phyloP scores from a whole-genome alignment of 2,888 invertebrate genomes.

The Choreutis nemorana region DNA sequence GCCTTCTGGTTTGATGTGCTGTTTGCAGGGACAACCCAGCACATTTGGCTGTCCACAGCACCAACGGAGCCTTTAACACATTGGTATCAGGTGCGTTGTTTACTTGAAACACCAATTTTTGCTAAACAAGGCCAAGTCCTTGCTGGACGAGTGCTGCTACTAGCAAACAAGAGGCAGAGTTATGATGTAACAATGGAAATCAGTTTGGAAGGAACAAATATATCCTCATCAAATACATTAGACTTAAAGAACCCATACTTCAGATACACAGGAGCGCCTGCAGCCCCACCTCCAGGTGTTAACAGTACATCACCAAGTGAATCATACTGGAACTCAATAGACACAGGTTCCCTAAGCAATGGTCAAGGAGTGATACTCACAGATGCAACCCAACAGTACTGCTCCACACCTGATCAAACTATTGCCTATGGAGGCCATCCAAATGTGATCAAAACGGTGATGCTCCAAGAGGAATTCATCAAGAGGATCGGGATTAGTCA shows the following conservation, averaged over 20 bases:
- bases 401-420: slow-evolving; percentile 43
- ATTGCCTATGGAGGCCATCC: slow-evolving; percentile 48
- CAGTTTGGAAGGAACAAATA: slow-evolving; percentile 86
- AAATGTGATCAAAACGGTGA: slow-evolving; percentile 59
- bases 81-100: slow-evolving; percentile 98
- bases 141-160: slow-evolving; percentile 84
- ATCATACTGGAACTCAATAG: slow-evolving; percentile 87
- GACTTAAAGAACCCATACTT: slow-evolving; percentile 99
- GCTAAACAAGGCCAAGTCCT: slow-evolving; percentile 93
- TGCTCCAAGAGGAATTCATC: slow-evolving; percentile 62
- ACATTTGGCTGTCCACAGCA: slow-evolving; percentile 96
- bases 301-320: slow-evolving; percentile 93
- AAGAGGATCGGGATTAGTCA: slow-evolving; percentile 63
- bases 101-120: slow-evolving; percentile 92
- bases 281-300: slow-evolving; percentile 91
- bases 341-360: slow-evolving; percentile 67
- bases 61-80: slow-evolving; percentile 98
- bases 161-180: slow-evolving; percentile 96
- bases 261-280: slow-evolving; percentile 93
- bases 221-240: slow-evolving; percentile 88
- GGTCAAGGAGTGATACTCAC: slow-evolving; percentile 52
- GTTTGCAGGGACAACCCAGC: slow-evolving; percentile 88
- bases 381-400: slow-evolving; percentile 49
- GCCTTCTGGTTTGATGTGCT: slow-evolving; percentile 99
- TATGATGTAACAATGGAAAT: slow-evolving; percentile 98